Evolutionary conservation across 2,113 vertebrate species (phyloP), one percentile per base, ranked within the genome.

Genomic region (Brachypodius melanocephalos): DNA sequence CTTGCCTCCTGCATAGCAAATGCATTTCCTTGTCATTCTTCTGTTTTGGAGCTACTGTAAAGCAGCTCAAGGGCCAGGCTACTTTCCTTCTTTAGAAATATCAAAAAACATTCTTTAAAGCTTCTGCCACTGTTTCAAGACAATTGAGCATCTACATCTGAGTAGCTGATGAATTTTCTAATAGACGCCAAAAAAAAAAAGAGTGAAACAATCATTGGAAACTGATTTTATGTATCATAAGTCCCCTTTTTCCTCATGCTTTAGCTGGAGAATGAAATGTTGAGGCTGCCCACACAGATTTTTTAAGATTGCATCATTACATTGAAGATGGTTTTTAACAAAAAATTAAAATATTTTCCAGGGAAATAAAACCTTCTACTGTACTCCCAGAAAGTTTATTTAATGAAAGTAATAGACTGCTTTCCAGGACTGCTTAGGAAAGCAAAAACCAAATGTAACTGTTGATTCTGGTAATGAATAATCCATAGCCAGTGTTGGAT

Each of bases 311-410:
- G 18, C 83, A 80, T 89, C 34, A 89, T 93, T 91, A 65, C 68
- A 63, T 43, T 34, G 59, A 69, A 87, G 36, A 42, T 54, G 71
- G 57, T 63, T 91, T 88, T 95, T 92, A 94, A 81, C 51, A 79
- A 59, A 68, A 80, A 62, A 58, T 25, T 28, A 20, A 40, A 65
- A 19, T 5, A 28, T 61, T 87, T 95, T 73, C 91, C 88, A 83
- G 63, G 34, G 45, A 86, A 93, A 86, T 75, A 34, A 94, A 96
- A 89, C 24, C 52, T 88, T 86, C 29, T 93, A 25, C 79, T 84
- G 71, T 96, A 68, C 82, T 96, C 31, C 31, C 67, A 85, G 48
- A 94, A 76, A 58, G 32, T 85, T 82, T 84, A 68, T 49, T 95
- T 94, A 73, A 77, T 52, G 11, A 38, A 85, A 89, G 40, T 89